Percentiles rank a stretch among this genome's conserved stretches.
These are phyloP conservation scores for Oreortyx pictus DNA, from an alignment of 2,797 vertebrate species.

Conservation along the genomic window DNA sequence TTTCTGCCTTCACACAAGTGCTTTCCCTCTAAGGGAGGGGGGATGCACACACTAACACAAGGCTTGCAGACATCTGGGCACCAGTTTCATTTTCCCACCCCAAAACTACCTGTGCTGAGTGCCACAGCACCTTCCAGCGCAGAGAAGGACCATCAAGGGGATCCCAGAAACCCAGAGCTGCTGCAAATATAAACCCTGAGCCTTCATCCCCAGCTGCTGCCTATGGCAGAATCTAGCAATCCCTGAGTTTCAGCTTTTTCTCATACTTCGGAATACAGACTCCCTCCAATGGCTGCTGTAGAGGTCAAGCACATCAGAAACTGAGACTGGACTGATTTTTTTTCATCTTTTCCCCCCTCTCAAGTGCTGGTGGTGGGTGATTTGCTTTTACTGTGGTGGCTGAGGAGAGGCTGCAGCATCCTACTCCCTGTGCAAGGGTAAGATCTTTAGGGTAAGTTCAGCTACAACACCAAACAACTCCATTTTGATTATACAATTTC, in stretches of 20 bases:
- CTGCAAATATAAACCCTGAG: not conserved
- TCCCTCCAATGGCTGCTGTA: not conserved
- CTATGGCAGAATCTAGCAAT: not conserved
- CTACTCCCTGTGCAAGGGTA: not conserved
- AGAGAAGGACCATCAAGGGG: too few relatives aligned
- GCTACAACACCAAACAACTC: not conserved
- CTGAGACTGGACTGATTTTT: not conserved
- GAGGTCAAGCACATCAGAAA: not conserved
- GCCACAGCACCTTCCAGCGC: too few relatives aligned
- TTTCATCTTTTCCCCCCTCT: fast-evolving
- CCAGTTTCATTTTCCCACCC: too few relatives aligned
- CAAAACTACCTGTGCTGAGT: too few relatives aligned
- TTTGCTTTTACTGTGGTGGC: not conserved
- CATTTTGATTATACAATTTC: not conserved
- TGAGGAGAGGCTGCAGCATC: not conserved
- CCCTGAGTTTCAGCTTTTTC: not conserved
- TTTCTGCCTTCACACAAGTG: too few relatives aligned
- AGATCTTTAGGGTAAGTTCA: not conserved
- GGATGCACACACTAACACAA: too few relatives aligned
- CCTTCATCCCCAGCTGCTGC: fast-evolving
- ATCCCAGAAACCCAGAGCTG: not conserved
- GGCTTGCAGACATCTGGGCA: too few relatives aligned
- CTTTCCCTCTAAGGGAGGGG: too few relatives aligned
- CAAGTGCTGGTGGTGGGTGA: not conserved
- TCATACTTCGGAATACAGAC: fast-evolving